Evolutionary conservation across 2,797 vertebrate species (phyloP).

Genomic region (Kryptopterus vitreolus): DNA sequence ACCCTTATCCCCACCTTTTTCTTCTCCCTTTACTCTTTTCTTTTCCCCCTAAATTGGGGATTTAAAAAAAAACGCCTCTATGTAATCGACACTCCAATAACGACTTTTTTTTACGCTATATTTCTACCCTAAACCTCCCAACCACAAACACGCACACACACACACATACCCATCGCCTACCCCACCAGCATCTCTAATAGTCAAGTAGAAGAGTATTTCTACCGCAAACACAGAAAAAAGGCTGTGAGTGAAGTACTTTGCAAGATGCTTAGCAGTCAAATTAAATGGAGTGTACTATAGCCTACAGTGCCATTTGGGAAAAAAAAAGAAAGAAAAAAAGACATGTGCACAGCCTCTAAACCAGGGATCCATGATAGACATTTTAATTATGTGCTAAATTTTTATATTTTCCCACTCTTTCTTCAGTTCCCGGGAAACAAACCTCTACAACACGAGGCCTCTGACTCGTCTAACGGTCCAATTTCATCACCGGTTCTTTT

Average conservation of each 20-base stretch:
- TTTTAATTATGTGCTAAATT: slow-evolving; percentile 85
- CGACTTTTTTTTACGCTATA: slow-evolving; percentile 46
- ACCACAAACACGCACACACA: too few species aligned
- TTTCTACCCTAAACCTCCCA: slow-evolving; percentile 26
- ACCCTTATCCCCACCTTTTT: slow-evolving; percentile 52
- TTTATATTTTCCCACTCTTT: slow-evolving; percentile 69
- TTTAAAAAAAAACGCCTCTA: slow-evolving; percentile 46
- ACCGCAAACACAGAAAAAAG: slow-evolving; percentile 67
- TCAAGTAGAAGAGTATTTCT: slow-evolving; percentile 69
- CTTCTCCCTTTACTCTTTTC: slow-evolving; percentile 54
- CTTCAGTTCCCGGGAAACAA: slow-evolving; percentile 55
- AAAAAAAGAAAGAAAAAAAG: too few species aligned
- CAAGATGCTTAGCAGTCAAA: slow-evolving; percentile 72
- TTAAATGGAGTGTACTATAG: slow-evolving; percentile 73
- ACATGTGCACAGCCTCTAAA: slow-evolving; percentile 69
- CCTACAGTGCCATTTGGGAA: slow-evolving; percentile 76
- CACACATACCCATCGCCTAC: neutral
- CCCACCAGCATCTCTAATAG: slow-evolving; percentile 57
- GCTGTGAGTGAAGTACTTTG: slow-evolving; percentile 67
- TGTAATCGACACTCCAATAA: slow-evolving; percentile 47
- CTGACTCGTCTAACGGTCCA: slow-evolving; percentile 68
- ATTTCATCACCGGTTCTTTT: slow-evolving; percentile 49
- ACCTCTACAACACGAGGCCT: slow-evolving; percentile 67
- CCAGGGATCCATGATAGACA: slow-evolving; percentile 76
- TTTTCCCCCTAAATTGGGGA: slow-evolving; percentile 46